A percentile compares a stretch with the other conserved stretches of the same genome.
Evolutionary conservation across 2,797 vertebrate species (phyloP).

Genomic region (Mionectes olivaceus): DNA sequence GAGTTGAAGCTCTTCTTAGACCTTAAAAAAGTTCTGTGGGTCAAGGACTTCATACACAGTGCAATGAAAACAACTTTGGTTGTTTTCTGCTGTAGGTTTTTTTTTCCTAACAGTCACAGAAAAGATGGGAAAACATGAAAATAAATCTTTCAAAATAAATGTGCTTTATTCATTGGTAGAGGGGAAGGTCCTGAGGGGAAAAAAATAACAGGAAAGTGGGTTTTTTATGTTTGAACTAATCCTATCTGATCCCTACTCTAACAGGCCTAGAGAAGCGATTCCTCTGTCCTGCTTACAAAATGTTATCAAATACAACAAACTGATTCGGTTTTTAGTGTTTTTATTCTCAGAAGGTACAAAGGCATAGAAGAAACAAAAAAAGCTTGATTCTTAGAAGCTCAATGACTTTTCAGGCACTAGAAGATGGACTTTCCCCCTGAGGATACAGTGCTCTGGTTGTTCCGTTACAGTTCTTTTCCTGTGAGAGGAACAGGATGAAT

Average conservation of each 20-base stretch:
- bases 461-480: not conserved
- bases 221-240: not conserved
- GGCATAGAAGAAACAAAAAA: not conserved
- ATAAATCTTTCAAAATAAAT: not conserved
- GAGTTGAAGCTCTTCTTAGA: not conserved
- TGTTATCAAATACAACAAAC: fast-evolving
- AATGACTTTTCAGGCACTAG: not conserved
- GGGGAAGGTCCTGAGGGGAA: not conserved
- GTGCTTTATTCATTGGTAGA: not conserved
- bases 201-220: not conserved
- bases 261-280: not conserved
- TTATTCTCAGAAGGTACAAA: not conserved
- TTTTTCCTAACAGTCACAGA: not conserved
- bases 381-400: not conserved
- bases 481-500: not conserved
- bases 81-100: too few relatives aligned
- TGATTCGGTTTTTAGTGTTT: not conserved
- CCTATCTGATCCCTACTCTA: not conserved
- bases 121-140: not conserved
- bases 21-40: not conserved
- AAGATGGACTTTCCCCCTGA: not conserved
- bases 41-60: not conserved
- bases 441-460: not conserved
- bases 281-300: not conserved
- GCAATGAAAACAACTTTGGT: not conserved